Evolutionary conservation across 2,113 vertebrate species (phyloP).

Genomic region (Tenebrosternarchus preto): DNA sequence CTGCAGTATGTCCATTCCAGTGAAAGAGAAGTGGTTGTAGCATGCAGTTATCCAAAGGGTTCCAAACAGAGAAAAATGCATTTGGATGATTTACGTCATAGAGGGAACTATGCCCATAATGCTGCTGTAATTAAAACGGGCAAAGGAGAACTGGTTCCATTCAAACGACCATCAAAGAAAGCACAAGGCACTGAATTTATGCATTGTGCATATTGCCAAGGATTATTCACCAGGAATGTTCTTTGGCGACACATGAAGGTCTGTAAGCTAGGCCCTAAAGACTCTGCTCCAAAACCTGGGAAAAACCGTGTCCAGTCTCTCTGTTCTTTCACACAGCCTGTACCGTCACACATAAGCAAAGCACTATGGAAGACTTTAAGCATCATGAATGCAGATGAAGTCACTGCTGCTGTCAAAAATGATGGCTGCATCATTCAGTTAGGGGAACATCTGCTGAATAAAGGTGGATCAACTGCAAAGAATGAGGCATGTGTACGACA

Average conservation of each 20-base stretch:
- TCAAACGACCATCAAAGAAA: conserved; percentile 34
- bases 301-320: conserved; percentile 37
- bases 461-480: conserved; percentile 28
- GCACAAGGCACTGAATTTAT: conserved; percentile 45
- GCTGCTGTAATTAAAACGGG: conserved; percentile 38
- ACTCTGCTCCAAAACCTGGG: conserved; percentile 30
- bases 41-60: conserved; percentile 31
- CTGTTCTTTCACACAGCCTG: conserved; percentile 17
- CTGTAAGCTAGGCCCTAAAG: conserved; percentile 39
- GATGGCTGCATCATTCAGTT: conserved; percentile 41
- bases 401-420: conserved; percentile 15
- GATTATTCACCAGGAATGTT: conserved; percentile 39
- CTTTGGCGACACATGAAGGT: conserved; percentile 50
- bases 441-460: conserved; percentile 39
- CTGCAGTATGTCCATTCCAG: conserved; percentile 12
- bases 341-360: conserved; percentile 20
- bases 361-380: conserved; percentile 16
- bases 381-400: conserved; percentile 31
- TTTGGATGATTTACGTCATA: conserved; percentile 30
- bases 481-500: conserved; percentile 13
- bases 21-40: conserved; percentile 17
- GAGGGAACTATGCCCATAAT: conserved; percentile 48
- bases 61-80: conserved; percentile 38
- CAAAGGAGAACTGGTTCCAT: conserved; percentile 44
- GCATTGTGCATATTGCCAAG: conserved; percentile 51